A percentile compares a stretch with the other conserved stretches of the same genome.
Conservation (phyloP, 2,113 vertebrate genomes). For the Crotalus tigris region DNA sequence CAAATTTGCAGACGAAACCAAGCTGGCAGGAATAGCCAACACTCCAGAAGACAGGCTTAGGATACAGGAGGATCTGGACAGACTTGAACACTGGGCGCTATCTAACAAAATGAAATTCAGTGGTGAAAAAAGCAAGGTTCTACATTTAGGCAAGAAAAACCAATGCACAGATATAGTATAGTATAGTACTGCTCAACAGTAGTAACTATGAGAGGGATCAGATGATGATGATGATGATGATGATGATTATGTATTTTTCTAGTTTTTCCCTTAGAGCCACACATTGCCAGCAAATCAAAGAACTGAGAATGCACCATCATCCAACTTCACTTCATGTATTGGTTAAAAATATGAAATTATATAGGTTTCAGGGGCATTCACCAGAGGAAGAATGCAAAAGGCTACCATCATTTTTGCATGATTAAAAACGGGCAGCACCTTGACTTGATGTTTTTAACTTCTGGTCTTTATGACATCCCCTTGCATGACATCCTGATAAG, state of each 20-base stretch:
- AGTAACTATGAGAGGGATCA: no score
- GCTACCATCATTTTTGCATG: not conserved
- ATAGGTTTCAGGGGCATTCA: not conserved
- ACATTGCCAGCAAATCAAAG: not conserved
- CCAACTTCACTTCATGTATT: not conserved
- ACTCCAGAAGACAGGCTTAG: no score
- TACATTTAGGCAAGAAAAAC: no score
- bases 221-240: no score
- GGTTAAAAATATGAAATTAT: not conserved
- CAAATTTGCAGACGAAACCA: no score
- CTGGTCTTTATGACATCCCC: not conserved
- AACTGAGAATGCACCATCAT: not conserved
- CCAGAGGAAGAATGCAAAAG: not conserved
- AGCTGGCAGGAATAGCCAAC: no score
- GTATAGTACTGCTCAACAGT: no score
- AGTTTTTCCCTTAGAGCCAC: not conserved
- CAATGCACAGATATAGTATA: no score
- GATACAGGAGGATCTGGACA: no score
- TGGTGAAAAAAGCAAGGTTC: no score
- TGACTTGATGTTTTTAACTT: not conserved
- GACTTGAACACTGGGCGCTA: no score
- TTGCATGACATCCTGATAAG: not conserved
- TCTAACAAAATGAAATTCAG: no score
- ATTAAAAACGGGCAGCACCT: not conserved
- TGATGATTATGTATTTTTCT: not conserved